Evolutionary conservation across 1,140 invertebrate genomes (phyloP).

Genomic region (Pectinophora gossypiella): DNA sequence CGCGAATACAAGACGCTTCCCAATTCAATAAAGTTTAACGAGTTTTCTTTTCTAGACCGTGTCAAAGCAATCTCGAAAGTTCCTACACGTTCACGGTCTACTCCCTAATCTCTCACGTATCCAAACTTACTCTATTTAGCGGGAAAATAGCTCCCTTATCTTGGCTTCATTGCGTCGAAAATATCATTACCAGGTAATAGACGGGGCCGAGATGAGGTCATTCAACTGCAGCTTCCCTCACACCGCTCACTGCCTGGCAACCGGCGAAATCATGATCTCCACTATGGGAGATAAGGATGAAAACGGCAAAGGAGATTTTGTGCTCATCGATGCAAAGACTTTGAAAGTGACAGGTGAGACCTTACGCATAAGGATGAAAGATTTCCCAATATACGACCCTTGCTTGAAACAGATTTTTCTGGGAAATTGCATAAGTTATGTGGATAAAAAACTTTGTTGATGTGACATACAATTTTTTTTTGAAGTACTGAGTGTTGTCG

Average conservation of each 20-base stretch:
- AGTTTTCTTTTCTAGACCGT: neutral
- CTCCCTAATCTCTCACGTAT: neutral
- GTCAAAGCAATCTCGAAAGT: neutral
- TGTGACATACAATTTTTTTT: no score
- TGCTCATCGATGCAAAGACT: constrained; percentile 90
- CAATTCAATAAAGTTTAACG: no score
- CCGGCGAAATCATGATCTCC: constrained; percentile 96
- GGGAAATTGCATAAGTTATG: no score
- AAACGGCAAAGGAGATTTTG: constrained; percentile 90
- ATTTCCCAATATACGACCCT: no score
- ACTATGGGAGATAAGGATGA: constrained; percentile 90
- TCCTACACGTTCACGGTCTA: no score
- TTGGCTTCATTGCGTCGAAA: constrained; percentile 33
- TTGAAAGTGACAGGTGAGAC: constrained; percentile 83
- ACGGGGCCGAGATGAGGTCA: constrained; percentile 83
- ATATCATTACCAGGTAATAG: constrained; percentile 78
- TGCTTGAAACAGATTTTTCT: no score
- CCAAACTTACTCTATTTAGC: neutral
- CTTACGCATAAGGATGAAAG: no score
- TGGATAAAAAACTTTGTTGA: no score
- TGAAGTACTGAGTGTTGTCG: no score
- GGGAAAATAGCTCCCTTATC: constrained; percentile 15
- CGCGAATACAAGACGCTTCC: no score
- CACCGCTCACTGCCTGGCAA: constrained; percentile 94
- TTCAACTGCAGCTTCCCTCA: constrained; percentile 90